Base-by-base conservation (phyloP, 2,797 vertebrate species). In the Epinephelus awoara region DNA sequence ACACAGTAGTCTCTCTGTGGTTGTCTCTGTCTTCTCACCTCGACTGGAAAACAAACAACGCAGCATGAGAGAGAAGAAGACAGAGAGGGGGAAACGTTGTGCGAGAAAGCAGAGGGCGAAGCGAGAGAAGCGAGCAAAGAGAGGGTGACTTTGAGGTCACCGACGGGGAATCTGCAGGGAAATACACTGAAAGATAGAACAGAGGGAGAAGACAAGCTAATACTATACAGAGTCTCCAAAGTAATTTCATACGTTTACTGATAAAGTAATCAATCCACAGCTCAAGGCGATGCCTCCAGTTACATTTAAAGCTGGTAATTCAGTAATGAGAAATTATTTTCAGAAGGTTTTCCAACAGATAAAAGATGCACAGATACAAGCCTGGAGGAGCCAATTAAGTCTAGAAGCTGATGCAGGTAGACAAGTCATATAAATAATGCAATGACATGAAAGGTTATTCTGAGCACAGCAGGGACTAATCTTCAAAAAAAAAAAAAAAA, bases 31-130 rank as follows among this genome's bases (percentile, higher is more conserved):
- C 84, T 83, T 89, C 88, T 88, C 91, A 85, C 89, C 87, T 89
- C 83, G 9, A 91, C 74, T 74, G 68, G 69, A 82, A 92, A 90
- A 92, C 76, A 91, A 92, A 91, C 87, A 93, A 87, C 89, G 10
- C 91, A 85, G 90, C 86, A 38, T 72, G 88, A 85, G 42, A 67
- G 74, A 77, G 67, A 83, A 77, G 47, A 79, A 29, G 76, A 67
- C 29, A 51, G 79, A 66, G 77, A 64, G 75, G 47, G 76, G 2
- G 51, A 67, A 75, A 72, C 42, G 21, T 67, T 67, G 77, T n/a
- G 75, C 6, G 54, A 51, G 54, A 71, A 57, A 34, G 62, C 34
- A 72, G 63, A 70, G n/a, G 46, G 49, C 21, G 38, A 54, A 61
- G 67, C 19, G 27, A 79, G 40, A n/a, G 50, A 42, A 66, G 50